A percentile compares a stretch with the other conserved stretches of the same genome.
Conservation (phyloP, 2,888 invertebrate genomes). For the Oasisia sp. region DNA sequence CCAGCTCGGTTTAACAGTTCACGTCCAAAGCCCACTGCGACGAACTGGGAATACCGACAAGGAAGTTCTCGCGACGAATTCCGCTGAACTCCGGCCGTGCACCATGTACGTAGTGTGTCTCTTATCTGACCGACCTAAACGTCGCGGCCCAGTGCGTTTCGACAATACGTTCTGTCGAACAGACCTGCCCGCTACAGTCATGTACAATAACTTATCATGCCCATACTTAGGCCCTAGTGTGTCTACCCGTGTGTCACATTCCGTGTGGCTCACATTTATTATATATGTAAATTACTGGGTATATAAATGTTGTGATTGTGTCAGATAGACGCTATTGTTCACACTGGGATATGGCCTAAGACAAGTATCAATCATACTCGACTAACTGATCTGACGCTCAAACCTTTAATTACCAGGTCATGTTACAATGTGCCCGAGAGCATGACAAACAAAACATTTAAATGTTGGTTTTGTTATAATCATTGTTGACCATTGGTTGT, state of each 20-base stretch:
- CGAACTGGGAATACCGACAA: not conserved
- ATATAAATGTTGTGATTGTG: too few relatives aligned
- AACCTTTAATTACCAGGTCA: too few relatives aligned
- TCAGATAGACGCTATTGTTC: too few relatives aligned
- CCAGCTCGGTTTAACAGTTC: not conserved
- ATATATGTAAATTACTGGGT: too few relatives aligned
- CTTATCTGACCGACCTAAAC: not conserved
- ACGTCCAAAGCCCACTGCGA: not conserved
- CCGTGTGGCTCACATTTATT: not conserved
- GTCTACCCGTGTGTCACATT: not conserved
- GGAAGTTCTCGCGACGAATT: not conserved
- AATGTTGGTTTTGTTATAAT: too few relatives aligned
- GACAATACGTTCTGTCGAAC: not conserved
- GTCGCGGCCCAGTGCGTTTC: not conserved
- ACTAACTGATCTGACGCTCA: too few relatives aligned
- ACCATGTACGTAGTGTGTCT: not conserved
- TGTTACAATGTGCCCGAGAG: too few relatives aligned
- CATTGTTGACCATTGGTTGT: too few relatives aligned
- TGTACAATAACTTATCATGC: not conserved
- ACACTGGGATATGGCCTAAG: too few relatives aligned
- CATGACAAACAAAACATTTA: too few relatives aligned
- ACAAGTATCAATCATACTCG: too few relatives aligned
- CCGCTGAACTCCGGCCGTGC: not conserved
- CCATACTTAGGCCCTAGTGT: not conserved
- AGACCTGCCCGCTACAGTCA: not conserved